Conservation (phyloP, 2,888 invertebrate genomes). For the Diaprepes abbreviatus region DNA sequence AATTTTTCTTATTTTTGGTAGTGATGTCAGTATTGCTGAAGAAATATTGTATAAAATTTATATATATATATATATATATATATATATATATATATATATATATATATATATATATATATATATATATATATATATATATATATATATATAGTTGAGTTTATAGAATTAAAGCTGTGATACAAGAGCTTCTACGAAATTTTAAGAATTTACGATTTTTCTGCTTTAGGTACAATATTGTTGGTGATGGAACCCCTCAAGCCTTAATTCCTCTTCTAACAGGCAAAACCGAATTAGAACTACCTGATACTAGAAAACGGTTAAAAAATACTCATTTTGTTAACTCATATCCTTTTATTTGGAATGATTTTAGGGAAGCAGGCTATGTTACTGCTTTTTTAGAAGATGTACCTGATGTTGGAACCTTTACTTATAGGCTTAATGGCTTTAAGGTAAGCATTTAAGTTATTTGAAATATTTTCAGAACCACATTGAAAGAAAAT, state of each 20-base stretch:
- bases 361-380: constrained; percentile 79
- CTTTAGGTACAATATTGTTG: constrained; percentile 81
- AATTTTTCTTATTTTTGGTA: too few relatives aligned
- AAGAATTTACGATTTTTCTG: not conserved
- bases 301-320: constrained; percentile 83
- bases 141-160: too few relatives aligned
- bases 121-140: too few relatives aligned
- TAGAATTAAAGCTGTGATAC: too few relatives aligned
- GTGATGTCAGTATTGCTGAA: too few relatives aligned
- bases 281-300: constrained; percentile 86
- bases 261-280: constrained; percentile 91
- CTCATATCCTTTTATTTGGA: constrained; percentile 89
- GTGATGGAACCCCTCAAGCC: constrained; percentile 90
- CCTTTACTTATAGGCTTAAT: constrained; percentile 90
- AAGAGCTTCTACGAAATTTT: too few relatives aligned
- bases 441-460: constrained; percentile 75
- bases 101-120: too few relatives aligned
- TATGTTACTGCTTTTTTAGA: constrained; percentile 88
- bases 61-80: too few relatives aligned
- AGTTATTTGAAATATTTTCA: too few relatives aligned
- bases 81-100: too few relatives aligned
- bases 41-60: too few relatives aligned
- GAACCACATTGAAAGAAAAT: too few relatives aligned
- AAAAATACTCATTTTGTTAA: constrained; percentile 77
- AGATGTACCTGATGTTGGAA: constrained; percentile 86